These are phyloP conservation scores for Anoura caudifer DNA, from an alignment of 2,113 vertebrate species.

Conservation along the genomic window DNA sequence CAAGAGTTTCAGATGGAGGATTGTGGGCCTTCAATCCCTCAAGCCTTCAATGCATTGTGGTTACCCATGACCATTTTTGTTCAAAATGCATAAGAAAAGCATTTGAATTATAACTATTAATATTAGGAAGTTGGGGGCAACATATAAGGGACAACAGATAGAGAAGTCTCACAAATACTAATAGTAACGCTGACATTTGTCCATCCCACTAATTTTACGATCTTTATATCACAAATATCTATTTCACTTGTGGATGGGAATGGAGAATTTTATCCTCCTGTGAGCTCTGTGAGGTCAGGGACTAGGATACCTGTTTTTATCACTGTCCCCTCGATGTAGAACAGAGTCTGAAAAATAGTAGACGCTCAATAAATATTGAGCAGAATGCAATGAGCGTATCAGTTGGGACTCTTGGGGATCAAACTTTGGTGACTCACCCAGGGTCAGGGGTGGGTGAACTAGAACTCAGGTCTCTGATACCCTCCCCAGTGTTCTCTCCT, in stretches of 20 bases:
- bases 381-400: neutral
- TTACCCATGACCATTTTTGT: neutral
- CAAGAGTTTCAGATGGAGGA: neutral
- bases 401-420: neutral
- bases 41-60: too few species aligned
- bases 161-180: neutral
- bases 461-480: neutral
- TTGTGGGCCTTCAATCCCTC: neutral
- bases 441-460: neutral
- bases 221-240: neutral
- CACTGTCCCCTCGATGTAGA: too few species aligned
- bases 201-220: neutral
- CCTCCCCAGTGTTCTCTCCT: neutral
- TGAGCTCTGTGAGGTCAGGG: neutral
- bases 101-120: neutral
- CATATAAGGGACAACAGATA: neutral
- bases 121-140: neutral
- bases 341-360: neutral
- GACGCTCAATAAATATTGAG: neutral
- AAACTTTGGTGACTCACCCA: neutral
- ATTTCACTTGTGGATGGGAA: neutral
- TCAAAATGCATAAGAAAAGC: neutral
- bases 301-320: neutral
- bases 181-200: neutral
- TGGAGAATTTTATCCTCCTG: neutral